These are phyloP conservation scores for Mesorhabditis spiculigera DNA, from an alignment of 2,888 invertebrate genomes.

Conservation along the genomic window DNA sequence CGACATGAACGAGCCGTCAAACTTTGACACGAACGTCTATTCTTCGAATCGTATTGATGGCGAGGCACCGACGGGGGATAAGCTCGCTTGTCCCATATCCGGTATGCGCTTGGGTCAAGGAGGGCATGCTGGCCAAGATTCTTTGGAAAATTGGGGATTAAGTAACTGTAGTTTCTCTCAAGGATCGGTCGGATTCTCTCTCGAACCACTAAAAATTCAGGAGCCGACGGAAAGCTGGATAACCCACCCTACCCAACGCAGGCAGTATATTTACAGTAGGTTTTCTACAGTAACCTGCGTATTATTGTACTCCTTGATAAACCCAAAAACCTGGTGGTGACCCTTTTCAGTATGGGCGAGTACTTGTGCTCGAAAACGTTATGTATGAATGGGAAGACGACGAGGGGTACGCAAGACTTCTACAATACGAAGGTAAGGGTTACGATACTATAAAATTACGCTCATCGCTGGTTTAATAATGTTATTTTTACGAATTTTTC, in stretches of 20 bases:
- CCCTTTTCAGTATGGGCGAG: not conserved
- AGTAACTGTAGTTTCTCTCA: too few relatives aligned
- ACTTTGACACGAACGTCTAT: slow-evolving; percentile 65
- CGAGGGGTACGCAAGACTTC: slow-evolving; percentile 62
- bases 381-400: slow-evolving; percentile 41
- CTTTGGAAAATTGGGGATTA: too few relatives aligned
- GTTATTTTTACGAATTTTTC: too few relatives aligned
- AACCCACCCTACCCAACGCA: slow-evolving; percentile 34
- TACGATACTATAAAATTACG: not conserved
- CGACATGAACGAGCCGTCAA: slow-evolving; percentile 81
- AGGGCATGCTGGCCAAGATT: not conserved
- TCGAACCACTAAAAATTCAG: slow-evolving; percentile 10
- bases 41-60: slow-evolving; percentile 8
- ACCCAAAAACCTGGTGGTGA: too few relatives aligned
- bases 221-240: slow-evolving; percentile 25
- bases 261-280: slow-evolving; percentile 18
- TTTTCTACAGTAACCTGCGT: not conserved
- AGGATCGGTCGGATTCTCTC: too few relatives aligned
- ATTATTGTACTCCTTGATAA: not conserved
- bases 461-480: not conserved
- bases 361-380: slow-evolving; percentile 32
- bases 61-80: slow-evolving; percentile 13
- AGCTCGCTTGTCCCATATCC: slow-evolving; percentile 29
- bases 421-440: slow-evolving; percentile 70
- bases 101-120: slow-evolving; percentile 12